Base-by-base conservation (phyloP, 2,888 invertebrate species). In the Cryptocheilus praepositus region DNA sequence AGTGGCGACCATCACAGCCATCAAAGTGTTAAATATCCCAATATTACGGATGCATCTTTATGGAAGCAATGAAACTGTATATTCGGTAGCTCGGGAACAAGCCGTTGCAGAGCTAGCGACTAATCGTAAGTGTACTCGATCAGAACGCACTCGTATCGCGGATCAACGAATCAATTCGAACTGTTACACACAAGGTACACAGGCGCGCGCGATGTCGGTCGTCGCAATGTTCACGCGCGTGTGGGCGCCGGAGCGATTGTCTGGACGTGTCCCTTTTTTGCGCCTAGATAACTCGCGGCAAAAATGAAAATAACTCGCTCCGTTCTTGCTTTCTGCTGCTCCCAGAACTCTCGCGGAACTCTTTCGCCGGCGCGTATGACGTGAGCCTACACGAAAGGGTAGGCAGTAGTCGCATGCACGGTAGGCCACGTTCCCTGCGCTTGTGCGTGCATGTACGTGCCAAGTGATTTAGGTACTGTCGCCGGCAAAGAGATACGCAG, bases 331-430 rank as follows among this genome's bases (percentile, higher is more conserved):
- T 8, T 18, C 18, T 8, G 49, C 16, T 16, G 15, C 16, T 16
- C 15, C 45, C 16, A 45, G 45, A 15, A 7, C 44, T 43, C 44
- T 43, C 44, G 45, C 45, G 65, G 45, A 58, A 52, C 57, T 44
- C 63, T 55, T 44, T 62, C 61, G 25, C 55, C 61, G 61, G 25
- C 36, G 21, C 46, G 22, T 15, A 11, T 18, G 22, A 49, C 46
- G 52, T 28, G 68, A 63, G 70, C 76, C 78, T 79, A 79, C 79
- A 77, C 79, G 76, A 79, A 77, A 82, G 74, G 77, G 79, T 83
- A 81, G 80, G 76, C 66, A 67, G 67, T 46, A 56, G 25, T 45
- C 36, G 61, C 46, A 57, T 58, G 58, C 4, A 28, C 28, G n/a
- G n/a, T 28, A 28, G 28, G 28, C 28, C 28, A 7, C 28, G 28